Base-by-base conservation (phyloP, 2,888 invertebrate species). In the Eristalis arbustorum region DNA sequence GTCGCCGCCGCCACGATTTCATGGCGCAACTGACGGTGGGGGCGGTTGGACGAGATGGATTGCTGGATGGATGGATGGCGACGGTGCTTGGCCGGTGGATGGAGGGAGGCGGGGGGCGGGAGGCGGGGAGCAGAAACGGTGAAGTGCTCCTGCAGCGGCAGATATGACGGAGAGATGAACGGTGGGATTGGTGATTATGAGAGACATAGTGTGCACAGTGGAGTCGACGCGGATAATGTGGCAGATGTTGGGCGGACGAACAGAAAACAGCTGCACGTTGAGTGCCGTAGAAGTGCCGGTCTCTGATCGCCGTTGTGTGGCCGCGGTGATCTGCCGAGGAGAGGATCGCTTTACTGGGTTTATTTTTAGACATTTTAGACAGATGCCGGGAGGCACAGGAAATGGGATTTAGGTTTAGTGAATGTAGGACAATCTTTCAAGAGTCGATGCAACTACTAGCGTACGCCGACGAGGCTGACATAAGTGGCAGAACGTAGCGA, bases 1-100 rank as follows among this genome's bases (percentile, higher is more conserved):
- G 84, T 42, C 62, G 72, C 62, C 42, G 62, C 59, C 25, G 81
- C 71, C 73, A 75, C 67, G 49, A 49, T 49, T 49, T 42, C 42
- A 42, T n/a, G n/a, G 42, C 82, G 22, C 71, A 79, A 69, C 63
- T 18, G 25, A 78, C 23, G 6, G 22, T 18, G 22, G 3, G 68
- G 28, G 57, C n/a, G n/a, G 81, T 22, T 61, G 57, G 64, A 28
- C 61, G 75, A 57, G 59, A 67, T 75, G 75, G 75, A 49, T 49
- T 18, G 49, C 18, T 49, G 49, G 18, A 18, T 49, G 49, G 49
- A 49, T 49, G 49, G 49, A 49, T 49, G 49, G 49, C 18, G 49
- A 49, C 6, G 59, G 67, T 59, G 66, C 42, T 42, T 59, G 68
- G 57, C 34, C 66, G 67, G 66, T 67, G 71, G 74, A 69, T 72